Evolutionary conservation across 2,888 invertebrate genomes (phyloP).

Genomic region (Mayetiola destructor): DNA sequence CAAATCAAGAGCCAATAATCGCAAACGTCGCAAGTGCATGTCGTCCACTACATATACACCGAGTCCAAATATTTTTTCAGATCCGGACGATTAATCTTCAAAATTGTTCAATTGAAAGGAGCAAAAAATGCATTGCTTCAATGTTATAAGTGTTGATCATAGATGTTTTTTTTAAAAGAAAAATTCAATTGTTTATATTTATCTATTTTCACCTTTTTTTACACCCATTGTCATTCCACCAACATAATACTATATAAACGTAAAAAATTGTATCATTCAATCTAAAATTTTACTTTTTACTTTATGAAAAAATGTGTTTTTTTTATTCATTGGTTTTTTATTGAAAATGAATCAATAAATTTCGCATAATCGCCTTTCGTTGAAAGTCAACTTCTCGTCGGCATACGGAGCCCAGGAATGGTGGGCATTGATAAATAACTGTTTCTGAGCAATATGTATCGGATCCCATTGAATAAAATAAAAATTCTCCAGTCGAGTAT

Average conservation of each 20-base stretch:
- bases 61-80: not conserved
- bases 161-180: too few species aligned
- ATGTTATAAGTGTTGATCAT: too few species aligned
- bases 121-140: too few species aligned
- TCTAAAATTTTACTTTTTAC: not conserved
- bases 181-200: too few species aligned
- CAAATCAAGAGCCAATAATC: not conserved
- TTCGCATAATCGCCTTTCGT: conserved; percentile 31
- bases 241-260: not conserved
- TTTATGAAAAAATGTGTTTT: not conserved
- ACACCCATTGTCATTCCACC: not conserved
- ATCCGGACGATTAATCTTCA: too few species aligned
- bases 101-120: too few species aligned
- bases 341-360: conserved; percentile 26
- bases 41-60: not conserved
- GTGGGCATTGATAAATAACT: conserved; percentile 48
- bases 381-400: conserved; percentile 39
- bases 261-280: too few species aligned
- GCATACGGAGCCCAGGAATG: conserved; percentile 41
- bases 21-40: not conserved
- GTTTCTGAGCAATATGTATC: conserved; percentile 43
- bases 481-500: conserved; percentile 45
- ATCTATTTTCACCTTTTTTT: too few species aligned
- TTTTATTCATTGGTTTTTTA: not conserved
- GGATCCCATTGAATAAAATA: conserved; percentile 36